phyloP scores from a whole-genome alignment of 2,113 vertebrate species.

The Sarotherodon lohbergeri region DNA sequence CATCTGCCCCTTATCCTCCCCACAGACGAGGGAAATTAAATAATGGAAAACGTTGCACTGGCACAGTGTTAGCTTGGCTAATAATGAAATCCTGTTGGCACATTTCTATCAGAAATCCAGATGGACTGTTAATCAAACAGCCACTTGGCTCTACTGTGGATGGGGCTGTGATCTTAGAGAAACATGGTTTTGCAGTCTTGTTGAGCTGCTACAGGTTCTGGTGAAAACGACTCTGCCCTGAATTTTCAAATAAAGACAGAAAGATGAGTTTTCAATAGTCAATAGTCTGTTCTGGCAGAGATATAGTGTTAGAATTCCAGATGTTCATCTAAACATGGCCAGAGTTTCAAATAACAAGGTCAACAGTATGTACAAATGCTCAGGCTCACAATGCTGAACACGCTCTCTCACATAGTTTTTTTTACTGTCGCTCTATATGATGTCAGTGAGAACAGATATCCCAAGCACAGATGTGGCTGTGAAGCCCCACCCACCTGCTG shows the following conservation, averaged over 20 bases:
- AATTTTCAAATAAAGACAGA: background rate
- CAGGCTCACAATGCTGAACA: background rate
- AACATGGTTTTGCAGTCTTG: background rate
- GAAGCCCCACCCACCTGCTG: background rate
- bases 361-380: background rate
- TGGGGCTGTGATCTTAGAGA: background rate
- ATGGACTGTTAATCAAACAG: background rate
- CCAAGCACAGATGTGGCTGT: background rate
- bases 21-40: background rate
- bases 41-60: background rate
- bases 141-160: background rate
- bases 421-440: background rate
- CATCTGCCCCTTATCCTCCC: background rate
- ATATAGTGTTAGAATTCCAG: background rate
- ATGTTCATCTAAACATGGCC: background rate
- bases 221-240: background rate
- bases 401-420: accelerated
- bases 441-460: background rate
- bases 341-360: background rate
- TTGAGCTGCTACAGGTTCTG: background rate
- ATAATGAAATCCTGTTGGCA: background rate
- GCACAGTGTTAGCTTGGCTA: background rate
- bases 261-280: background rate
- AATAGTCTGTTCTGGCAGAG: background rate
- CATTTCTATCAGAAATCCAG: background rate